Base-by-base conservation (phyloP, 1,140 invertebrate species). In the Apis dorsata region DNA sequence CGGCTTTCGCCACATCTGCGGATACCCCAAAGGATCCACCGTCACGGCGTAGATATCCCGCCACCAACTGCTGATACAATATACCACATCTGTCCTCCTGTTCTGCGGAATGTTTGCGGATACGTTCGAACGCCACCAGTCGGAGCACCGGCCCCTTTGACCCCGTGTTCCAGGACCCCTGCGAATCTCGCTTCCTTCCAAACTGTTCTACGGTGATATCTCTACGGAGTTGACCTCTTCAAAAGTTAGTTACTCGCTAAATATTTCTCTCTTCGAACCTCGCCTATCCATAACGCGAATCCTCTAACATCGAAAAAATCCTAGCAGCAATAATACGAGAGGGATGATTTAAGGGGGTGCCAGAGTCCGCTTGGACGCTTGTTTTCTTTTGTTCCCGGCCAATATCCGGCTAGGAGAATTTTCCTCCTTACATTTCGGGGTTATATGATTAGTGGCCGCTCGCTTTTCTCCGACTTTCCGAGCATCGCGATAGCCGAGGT, bases 381-480 rank as follows among this genome's bases (percentile, higher is more conserved):
- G 89, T 90, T 91, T 91, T 90, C 86, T 86, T 60, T 89, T 84
- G 85, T 90, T 81, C 81, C 60, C 44, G 11, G 68, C 79, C 86
- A 89, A 91, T 90, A 89, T 86, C 88, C 85, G 55, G 82, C 69
- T 71, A 83, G 59, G 81, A 66, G 66, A 75, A 66, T 79, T 79
- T 88, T 81, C 78, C 77, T 63, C 66, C 81, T 89, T 85, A 71
- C 81, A 79, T 85, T 72, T 84, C 84, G 69, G 60, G 81, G 84
- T 65, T 86, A 85, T 84, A 89, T 92, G 91, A 91, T 92, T 91
- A 91, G 91, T 90, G 89, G 89, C 81, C 84, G 80, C 73, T 79
- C 80, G 77, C 82, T 86, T 81, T 82, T 86, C 74, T 79, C 80
- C 65, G 88, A 91, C 86, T 90, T 90, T 88, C 84, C 76, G 34